Evolutionary conservation across 1,140 invertebrate genomes (phyloP).

Genomic region (Gonioctena quinquepunctata): DNA sequence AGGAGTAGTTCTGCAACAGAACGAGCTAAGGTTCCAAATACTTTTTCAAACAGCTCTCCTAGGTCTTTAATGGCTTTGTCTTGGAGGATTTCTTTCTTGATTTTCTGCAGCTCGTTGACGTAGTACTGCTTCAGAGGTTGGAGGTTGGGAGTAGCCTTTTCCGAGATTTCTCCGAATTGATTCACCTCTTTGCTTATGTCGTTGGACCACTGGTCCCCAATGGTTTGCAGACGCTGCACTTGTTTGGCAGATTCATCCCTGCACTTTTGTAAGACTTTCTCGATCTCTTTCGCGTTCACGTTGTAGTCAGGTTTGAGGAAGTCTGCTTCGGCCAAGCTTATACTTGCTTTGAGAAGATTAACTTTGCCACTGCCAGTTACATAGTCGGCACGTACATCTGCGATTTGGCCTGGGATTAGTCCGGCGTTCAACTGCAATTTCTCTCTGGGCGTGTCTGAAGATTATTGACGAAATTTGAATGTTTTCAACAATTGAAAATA

Average conservation of each 20-base stretch:
- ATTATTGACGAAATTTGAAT: no score
- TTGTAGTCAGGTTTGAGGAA: constrained; percentile 70
- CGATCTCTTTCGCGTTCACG: constrained; percentile 66
- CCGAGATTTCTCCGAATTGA: constrained; percentile 57
- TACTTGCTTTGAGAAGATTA: constrained; percentile 61
- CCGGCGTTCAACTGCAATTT: constrained; percentile 62
- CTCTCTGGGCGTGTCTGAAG: constrained; percentile 57
- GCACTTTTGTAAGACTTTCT: constrained; percentile 52
- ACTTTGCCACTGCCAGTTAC: constrained; percentile 62
- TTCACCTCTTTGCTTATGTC: constrained; percentile 51
- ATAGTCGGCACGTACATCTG: constrained; percentile 64
- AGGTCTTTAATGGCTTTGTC: constrained; percentile 70
- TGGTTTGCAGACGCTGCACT: constrained; percentile 30
- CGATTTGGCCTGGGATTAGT: constrained; percentile 66
- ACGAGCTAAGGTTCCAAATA: constrained; percentile 58
- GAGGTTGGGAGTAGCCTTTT: constrained; percentile 65
- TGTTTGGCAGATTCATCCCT: constrained; percentile 19
- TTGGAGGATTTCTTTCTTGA: constrained; percentile 66
- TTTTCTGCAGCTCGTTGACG: constrained; percentile 62
- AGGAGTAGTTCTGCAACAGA: constrained; percentile 57
- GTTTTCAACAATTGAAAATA: no score
- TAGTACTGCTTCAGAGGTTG: constrained; percentile 64
- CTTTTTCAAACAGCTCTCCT: constrained; percentile 65
- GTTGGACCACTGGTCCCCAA: constrained; percentile 36
- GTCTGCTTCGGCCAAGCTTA: constrained; percentile 68